These are phyloP conservation scores for Magallana gigas DNA, from an alignment of 1,140 invertebrate genomes.

Conservation along the genomic window DNA sequence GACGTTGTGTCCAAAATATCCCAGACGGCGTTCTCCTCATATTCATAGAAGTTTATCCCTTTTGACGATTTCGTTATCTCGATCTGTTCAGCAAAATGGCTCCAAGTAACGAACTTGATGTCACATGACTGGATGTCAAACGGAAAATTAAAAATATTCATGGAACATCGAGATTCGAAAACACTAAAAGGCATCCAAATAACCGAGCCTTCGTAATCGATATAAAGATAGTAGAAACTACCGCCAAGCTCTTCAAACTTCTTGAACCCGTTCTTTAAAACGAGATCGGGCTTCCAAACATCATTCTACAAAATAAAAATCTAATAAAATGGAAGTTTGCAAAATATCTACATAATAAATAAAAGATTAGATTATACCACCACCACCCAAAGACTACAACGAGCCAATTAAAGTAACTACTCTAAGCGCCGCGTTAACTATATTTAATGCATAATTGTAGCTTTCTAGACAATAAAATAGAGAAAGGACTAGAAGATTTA, in stretches of 20 bases:
- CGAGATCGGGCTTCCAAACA: constrained; percentile 46
- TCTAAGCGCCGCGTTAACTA: too few relatives aligned
- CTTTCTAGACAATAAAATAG: too few relatives aligned
- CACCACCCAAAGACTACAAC: too few relatives aligned
- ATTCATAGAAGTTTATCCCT: background rate
- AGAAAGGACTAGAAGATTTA: too few relatives aligned
- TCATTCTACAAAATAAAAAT: constrained; percentile 2
- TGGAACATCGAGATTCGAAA: constrained; percentile 40
- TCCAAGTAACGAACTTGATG: constrained; percentile 42
- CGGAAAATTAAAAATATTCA: constrained; percentile 33
- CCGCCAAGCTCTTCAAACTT: constrained; percentile 42
- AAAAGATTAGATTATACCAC: too few relatives aligned
- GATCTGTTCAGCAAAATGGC: constrained; percentile 11
- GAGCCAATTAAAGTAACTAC: too few relatives aligned
- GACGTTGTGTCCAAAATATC: background rate
- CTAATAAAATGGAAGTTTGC: too few relatives aligned
- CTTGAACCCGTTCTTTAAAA: constrained; percentile 37
- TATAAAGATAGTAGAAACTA: constrained; percentile 20
- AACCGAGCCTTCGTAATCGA: constrained; percentile 4
- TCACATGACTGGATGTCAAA: constrained; percentile 41
- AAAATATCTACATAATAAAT: too few relatives aligned
- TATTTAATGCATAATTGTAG: too few relatives aligned
- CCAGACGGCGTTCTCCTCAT: constrained; percentile 31
- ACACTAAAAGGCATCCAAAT: constrained; percentile 38
- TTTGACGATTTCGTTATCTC: background rate